A percentile compares a stretch with the other conserved stretches of the same genome.
Conservation (phyloP, 1,140 invertebrate genomes). For the Popillia japonica region DNA sequence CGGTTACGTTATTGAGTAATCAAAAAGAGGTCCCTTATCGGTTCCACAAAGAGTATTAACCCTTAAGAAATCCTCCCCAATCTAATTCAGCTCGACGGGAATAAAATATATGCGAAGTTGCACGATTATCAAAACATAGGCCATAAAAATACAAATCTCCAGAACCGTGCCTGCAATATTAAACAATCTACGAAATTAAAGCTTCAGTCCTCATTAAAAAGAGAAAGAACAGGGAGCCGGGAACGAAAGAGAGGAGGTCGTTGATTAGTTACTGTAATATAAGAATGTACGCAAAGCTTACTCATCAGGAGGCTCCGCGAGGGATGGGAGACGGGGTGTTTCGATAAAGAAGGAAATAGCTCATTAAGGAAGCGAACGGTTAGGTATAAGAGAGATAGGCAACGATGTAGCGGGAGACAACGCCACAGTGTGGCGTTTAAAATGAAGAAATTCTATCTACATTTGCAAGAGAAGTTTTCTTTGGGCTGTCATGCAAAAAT, state of each 20-base stretch:
- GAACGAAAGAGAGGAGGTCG: conserved; percentile 49
- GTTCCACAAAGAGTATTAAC: neutral
- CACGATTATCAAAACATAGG: conserved; percentile 24
- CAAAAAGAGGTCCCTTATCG: neutral
- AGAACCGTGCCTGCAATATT: conserved; percentile 42
- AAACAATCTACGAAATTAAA: conserved; percentile 46
- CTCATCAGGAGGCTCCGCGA: conserved; percentile 42
- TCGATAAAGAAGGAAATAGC: conserved; percentile 24
- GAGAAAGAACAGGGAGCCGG: conserved; percentile 40
- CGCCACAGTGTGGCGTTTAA: conserved; percentile 36
- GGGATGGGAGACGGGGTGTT: conserved; percentile 23
- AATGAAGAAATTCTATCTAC: conserved; percentile 55
- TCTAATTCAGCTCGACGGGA: neutral
- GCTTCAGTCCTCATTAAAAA: conserved; percentile 36
- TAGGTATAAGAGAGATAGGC: conserved; percentile 25
- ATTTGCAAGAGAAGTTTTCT: conserved; percentile 52
- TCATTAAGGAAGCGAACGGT: conserved; percentile 33
- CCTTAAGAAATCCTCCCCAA: conserved; percentile 1
- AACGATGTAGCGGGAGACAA: conserved; percentile 39
- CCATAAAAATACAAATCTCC: conserved; percentile 18
- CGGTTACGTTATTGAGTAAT: neutral
- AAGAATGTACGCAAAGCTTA: conserved; percentile 51
- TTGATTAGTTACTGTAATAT: conserved; percentile 51
- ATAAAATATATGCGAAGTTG: conserved; percentile 38
- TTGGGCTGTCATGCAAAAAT: conserved; percentile 54